These are phyloP conservation scores for Luperina testacea DNA, from an alignment of 2,888 invertebrate species.

Conservation along the genomic window DNA sequence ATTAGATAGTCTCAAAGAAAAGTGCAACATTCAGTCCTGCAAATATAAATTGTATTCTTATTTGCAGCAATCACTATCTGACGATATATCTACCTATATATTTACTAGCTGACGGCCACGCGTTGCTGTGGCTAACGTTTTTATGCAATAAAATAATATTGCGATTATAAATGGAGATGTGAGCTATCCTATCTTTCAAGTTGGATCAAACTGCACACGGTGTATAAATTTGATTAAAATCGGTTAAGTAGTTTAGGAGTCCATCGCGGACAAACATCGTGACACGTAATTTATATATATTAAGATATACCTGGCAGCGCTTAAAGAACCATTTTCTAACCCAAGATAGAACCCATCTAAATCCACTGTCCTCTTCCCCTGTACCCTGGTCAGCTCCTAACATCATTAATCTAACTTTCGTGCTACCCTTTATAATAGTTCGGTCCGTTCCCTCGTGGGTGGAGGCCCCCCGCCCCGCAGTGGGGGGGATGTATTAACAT, in stretches of 20 bases:
- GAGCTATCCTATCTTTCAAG: no score
- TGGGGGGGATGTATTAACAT: constrained; percentile 85
- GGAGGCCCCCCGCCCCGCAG: constrained; percentile 71
- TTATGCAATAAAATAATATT: no score
- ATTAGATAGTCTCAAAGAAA: not conserved
- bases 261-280: no score
- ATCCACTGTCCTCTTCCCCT: constrained; percentile 65
- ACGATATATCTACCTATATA: no score
- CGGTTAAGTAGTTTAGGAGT: no score
- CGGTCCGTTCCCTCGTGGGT: constrained; percentile 84
- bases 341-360: constrained; percentile 17
- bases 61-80: not conserved
- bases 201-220: no score
- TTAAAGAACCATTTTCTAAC: constrained; percentile 2
- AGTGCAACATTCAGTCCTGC: not conserved
- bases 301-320: not conserved
- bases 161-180: no score
- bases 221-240: no score
- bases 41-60: not conserved
- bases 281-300: no score
- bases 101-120: no score
- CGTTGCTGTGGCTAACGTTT: no score
- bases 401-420: constrained; percentile 91
- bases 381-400: constrained; percentile 89
- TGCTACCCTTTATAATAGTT: constrained; percentile 91